Evolutionary conservation across 2,113 vertebrate species (phyloP).

Genomic region (Chaetops frenatus): DNA sequence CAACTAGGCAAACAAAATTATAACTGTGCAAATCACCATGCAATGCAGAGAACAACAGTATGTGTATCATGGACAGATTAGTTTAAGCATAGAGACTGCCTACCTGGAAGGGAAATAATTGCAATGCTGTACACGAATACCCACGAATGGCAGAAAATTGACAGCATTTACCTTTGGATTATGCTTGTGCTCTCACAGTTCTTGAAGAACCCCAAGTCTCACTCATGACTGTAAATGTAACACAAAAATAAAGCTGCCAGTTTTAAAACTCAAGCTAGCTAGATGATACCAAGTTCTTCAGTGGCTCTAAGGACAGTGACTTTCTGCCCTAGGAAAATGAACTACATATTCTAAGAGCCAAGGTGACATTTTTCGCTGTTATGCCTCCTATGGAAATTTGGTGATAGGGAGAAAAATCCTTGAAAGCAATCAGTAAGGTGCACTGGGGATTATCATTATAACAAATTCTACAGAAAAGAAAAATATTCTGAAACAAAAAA

Average conservation of each 20-base stretch:
- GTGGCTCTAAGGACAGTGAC: not conserved
- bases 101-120: constrained; percentile 22
- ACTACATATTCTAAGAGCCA: not conserved
- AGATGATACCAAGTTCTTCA: constrained; percentile 20
- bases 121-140: not conserved
- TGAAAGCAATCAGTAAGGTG: not conserved
- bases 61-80: not conserved
- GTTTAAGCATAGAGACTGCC: not conserved
- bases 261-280: constrained; percentile 24
- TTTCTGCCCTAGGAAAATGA: not conserved
- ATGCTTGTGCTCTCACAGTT: constrained; percentile 40
- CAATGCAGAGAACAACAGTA: not conserved
- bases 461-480: not conserved
- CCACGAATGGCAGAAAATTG: constrained; percentile 41
- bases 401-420: not conserved
- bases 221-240: constrained; percentile 35
- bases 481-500: not conserved
- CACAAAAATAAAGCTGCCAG: constrained; percentile 49
- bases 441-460: not conserved
- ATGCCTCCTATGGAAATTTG: not conserved
- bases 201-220: constrained; percentile 41
- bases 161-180: constrained; percentile 56
- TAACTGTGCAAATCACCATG: not conserved
- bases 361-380: not conserved
- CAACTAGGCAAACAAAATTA: not conserved